These are phyloP conservation scores for Lepilemur septentrionalis DNA, from an alignment of 2,797 vertebrate species.

Conservation along the genomic window DNA sequence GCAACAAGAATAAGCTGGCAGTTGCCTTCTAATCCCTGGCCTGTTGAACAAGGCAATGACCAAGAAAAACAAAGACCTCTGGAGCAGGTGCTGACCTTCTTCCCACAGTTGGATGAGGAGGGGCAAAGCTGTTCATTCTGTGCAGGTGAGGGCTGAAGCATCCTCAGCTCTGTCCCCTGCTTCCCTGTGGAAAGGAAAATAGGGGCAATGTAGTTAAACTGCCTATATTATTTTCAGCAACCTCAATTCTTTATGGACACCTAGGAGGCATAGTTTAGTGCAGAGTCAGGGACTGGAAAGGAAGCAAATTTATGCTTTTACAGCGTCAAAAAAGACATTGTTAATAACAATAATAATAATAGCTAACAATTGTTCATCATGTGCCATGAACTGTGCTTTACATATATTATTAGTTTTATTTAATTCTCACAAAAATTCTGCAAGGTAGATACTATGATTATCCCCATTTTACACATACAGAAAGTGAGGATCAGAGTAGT, in stretches of 20 bases:
- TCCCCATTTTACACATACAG: background rate
- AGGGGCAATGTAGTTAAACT: background rate
- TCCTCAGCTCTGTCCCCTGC: background rate
- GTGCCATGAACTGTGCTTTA: background rate
- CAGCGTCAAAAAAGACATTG: background rate
- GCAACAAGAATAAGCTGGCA: slow-evolving; percentile 56
- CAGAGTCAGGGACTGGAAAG: background rate
- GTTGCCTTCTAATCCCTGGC: slow-evolving; percentile 53
- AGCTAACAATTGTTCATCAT: background rate
- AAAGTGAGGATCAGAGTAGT: slow-evolving; percentile 18
- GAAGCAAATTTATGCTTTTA: slow-evolving; percentile 1
- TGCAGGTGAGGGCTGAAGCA: background rate
- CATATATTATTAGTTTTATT: background rate
- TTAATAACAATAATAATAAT: background rate
- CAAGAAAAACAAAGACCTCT: slow-evolving; percentile 17
- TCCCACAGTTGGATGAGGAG: background rate
- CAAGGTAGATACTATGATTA: background rate
- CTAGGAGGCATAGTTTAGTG: background rate
- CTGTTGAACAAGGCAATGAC: slow-evolving; percentile 29
- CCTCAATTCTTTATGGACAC: background rate
- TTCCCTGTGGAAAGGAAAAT: background rate
- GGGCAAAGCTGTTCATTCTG: background rate
- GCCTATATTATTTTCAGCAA: slow-evolving; percentile 1
- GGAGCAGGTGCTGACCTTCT: background rate
- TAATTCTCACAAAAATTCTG: background rate